Evolutionary conservation across 1,140 invertebrate genomes (phyloP), one percentile per base, ranked within the genome.

Genomic region (Zaprionus ornatus): DNA sequence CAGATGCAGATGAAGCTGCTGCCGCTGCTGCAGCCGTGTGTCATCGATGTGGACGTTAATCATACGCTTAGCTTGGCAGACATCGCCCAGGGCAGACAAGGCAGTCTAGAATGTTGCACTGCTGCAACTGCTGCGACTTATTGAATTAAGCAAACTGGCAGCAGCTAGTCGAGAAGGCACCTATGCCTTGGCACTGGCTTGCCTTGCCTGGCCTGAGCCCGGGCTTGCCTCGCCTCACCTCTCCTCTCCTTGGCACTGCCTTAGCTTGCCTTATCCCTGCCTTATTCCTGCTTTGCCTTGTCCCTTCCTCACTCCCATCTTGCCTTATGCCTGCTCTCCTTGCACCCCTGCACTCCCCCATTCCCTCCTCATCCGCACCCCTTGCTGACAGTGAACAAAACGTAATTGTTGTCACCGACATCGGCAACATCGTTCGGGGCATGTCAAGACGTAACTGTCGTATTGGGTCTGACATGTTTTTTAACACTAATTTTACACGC

Each of bases 401-500:
- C 65, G 73, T 80, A 87, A 87, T 88, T 88, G 83, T 87, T 83
- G 83, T 83, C 71, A 61, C 35, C 55, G 45, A n/a, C 37, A 40
- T 15, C 37, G 40, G 7, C 66, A 67, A 74, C 74, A 79, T 68
- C 65, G 66, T 69, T 68, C 72, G 80, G 50, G 60, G 77, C 82
- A 78, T 80, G 84, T 87, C 84, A 87, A 90, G 90, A 88, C 78
- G 78, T 90, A 85, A 88, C 86, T 90, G 85, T 90, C 85, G 72
- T 70, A 85, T 90, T 87, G 84, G 56, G 81, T 90, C 79, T 90
- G 85, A 90, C 85, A 90, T 90, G 85, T 90, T 90, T 90, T 85
- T 90, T 82, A 90, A 90, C 85, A 90, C 85, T 85, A 85, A 90
- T 90, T 90, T 90, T 90, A 90, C 85, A 90, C 84, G 85, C 85